These are phyloP conservation scores for Ectemnius cavifrons DNA, from an alignment of 2,888 invertebrate species.

Conservation along the genomic window DNA sequence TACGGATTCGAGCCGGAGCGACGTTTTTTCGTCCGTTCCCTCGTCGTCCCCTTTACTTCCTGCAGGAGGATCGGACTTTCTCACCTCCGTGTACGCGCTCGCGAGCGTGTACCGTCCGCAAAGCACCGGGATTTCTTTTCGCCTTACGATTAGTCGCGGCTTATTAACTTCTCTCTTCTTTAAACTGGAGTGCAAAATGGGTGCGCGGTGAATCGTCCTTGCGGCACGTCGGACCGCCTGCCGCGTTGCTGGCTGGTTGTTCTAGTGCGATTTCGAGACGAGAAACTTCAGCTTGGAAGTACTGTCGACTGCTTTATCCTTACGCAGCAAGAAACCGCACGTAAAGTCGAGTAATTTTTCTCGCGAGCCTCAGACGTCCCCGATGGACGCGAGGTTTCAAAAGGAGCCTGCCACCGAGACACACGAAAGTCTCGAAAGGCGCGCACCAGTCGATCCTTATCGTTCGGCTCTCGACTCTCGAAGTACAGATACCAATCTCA, in stretches of 20 bases:
- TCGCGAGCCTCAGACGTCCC: neutral
- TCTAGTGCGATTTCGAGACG: conserved; percentile 17
- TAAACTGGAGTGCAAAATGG: conserved; percentile 53
- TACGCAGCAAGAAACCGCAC: neutral
- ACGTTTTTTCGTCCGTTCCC: conserved; percentile 38
- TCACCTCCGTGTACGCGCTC: conserved; percentile 42
- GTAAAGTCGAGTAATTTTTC: conserved; percentile 4
- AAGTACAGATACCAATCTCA: conserved; percentile 1
- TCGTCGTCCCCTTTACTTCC: conserved; percentile 38
- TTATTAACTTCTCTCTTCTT: conserved; percentile 64
- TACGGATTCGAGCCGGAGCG: conserved; percentile 69
- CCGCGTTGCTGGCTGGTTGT: conserved; percentile 14
- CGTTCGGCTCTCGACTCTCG: neutral
- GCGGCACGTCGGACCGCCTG: conserved; percentile 19
- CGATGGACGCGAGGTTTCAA: neutral
- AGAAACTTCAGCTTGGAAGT: conserved; percentile 27
- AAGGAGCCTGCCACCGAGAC: neutral
- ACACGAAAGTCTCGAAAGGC: neutral
- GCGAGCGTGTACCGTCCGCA: conserved; percentile 34
- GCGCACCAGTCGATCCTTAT: conserved; percentile 4
- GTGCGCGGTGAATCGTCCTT: neutral
- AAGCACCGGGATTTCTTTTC: conserved; percentile 28
- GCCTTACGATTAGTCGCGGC: conserved; percentile 60
- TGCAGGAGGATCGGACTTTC: conserved; percentile 53
- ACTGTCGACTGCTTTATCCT: neutral